Evolutionary conservation across 2,888 invertebrate genomes (phyloP), one percentile per base, ranked within the genome.

Genomic region (Melinaea menophilus): DNA sequence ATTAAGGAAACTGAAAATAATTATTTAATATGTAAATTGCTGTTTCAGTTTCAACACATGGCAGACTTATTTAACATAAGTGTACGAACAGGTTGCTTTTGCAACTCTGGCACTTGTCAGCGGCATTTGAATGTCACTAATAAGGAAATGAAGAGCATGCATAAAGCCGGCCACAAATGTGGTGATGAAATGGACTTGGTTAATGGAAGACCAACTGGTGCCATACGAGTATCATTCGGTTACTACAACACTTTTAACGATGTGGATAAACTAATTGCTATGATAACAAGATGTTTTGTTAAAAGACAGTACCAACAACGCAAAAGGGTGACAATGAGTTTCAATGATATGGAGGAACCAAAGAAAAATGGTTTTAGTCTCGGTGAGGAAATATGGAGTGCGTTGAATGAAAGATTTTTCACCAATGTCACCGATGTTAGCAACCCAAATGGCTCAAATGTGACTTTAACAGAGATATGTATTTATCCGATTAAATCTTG

Each of bases 71-170:
- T 97, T 79, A 94, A 95, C 73, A 95, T 99, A 59, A 94, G 95
- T 72, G 82, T 99, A 51, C 92, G 99, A 69, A 97, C 97, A 1
- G 99, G 99, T 0, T 99, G 99, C 80, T 98, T 98, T 81, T 99
- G 99, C 82, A 99, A 99, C 88, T 95, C 98, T 2, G 99, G 99
- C 12, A 96, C 98, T 2, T 99, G 99, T 79, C 96, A 98, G 80
- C 88, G 94, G 58, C 95, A 96, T 76, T 88, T 99, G 56, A 84
- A 90, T 5, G 88, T 97, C 7, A 91, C 93, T 0, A 92, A 94
- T 59, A 89, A 92, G 12, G 94, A 95, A 62, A 91, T 98, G 71
- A 93, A 93, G 72, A 91, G 93, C 41, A 96, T 98, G 81, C 97
- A 94, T 81, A 92, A 95, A 91, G 93, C 94, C 2, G 98, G 98